Evolutionary conservation across 2,888 invertebrate species (phyloP).

Genomic region (Drosophila maculinotata): DNA sequence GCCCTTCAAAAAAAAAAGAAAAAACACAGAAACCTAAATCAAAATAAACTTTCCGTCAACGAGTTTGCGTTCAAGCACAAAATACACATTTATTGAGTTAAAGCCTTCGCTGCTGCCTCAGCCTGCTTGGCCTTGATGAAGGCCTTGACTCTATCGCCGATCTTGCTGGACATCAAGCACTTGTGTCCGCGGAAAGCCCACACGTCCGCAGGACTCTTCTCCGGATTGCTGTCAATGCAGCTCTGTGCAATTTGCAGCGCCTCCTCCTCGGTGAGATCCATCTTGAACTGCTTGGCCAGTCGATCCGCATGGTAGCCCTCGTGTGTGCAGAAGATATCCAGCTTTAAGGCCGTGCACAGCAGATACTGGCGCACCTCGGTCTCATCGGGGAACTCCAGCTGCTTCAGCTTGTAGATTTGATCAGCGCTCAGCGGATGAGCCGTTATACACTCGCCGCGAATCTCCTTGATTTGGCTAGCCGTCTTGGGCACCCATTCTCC

Average conservation of each 20-base stretch:
- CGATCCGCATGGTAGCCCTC: conserved; percentile 82
- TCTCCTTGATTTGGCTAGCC: conserved; percentile 72
- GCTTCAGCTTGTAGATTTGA: conserved; percentile 67
- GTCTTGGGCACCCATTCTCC: conserved; percentile 79
- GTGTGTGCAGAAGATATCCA: conserved; percentile 77
- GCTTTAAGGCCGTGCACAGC: conserved; percentile 74
- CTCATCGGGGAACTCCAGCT: conserved; percentile 76
- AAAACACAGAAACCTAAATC: not conserved
- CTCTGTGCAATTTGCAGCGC: conserved; percentile 76
- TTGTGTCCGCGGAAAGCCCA: conserved; percentile 84
- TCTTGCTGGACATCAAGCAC: conserved; percentile 81
- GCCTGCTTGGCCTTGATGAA: conserved; percentile 72
- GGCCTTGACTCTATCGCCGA: conserved; percentile 79
- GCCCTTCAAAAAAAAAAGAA: conserved; percentile 20
- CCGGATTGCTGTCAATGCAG: conserved; percentile 80
- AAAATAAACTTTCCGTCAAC: conserved; percentile 59
- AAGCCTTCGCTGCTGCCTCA: conserved; percentile 50
- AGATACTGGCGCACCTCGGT: conserved; percentile 79
- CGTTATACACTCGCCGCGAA: conserved; percentile 75
- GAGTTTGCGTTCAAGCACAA: conserved; percentile 62
- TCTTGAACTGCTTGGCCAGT: conserved; percentile 82
- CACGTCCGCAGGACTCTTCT: conserved; percentile 76
- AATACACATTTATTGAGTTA: conserved; percentile 30
- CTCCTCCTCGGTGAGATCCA: conserved; percentile 80
- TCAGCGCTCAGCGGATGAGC: conserved; percentile 68